Percentiles rank a stretch among this genome's conserved stretches.
Evolutionary conservation across 2,888 invertebrate species (phyloP).

Genomic region (Euzophera pinguis): DNA sequence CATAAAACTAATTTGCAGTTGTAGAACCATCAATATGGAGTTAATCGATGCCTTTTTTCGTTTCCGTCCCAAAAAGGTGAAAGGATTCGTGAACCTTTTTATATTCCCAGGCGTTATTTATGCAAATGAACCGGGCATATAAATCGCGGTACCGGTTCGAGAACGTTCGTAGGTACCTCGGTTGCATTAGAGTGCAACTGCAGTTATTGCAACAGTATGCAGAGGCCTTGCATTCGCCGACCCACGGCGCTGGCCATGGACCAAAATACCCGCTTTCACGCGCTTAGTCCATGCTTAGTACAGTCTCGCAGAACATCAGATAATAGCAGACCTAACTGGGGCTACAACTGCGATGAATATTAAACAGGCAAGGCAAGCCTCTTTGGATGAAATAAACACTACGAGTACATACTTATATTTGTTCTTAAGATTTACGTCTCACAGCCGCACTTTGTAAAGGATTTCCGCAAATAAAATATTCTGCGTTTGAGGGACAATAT

Average conservation of each 20-base stretch:
- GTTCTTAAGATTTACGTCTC: too few species aligned
- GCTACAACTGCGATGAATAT: conserved; percentile 1
- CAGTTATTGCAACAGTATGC: conserved; percentile 66
- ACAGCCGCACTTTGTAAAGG: too few species aligned
- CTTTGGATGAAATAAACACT: background rate
- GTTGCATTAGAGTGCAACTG: conserved; percentile 65
- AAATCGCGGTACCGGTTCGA: conserved; percentile 40
- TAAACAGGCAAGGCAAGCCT: background rate
- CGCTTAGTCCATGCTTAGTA: conserved; percentile 31
- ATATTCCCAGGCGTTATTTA: conserved; percentile 30
- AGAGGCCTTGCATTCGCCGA: conserved; percentile 75
- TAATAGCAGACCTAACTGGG: background rate
- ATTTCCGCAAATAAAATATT: too few species aligned
- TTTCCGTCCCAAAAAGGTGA: conserved; percentile 19
- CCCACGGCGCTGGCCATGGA: conserved; percentile 66
- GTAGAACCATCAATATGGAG: conserved; percentile 8
- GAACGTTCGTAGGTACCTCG: conserved; percentile 37
- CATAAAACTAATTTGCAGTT: conserved; percentile 13
- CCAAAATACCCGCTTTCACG: conserved; percentile 72
- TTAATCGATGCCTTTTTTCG: conserved; percentile 16
- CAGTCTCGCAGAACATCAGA: conserved; percentile 6
- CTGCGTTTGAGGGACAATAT: too few species aligned
- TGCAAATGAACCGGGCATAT: conserved; percentile 38
- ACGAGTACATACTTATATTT: too few species aligned
- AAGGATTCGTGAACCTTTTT: conserved; percentile 19